phyloP scores from a whole-genome alignment of 2,113 vertebrate genomes.

The Furnarius figulus region DNA sequence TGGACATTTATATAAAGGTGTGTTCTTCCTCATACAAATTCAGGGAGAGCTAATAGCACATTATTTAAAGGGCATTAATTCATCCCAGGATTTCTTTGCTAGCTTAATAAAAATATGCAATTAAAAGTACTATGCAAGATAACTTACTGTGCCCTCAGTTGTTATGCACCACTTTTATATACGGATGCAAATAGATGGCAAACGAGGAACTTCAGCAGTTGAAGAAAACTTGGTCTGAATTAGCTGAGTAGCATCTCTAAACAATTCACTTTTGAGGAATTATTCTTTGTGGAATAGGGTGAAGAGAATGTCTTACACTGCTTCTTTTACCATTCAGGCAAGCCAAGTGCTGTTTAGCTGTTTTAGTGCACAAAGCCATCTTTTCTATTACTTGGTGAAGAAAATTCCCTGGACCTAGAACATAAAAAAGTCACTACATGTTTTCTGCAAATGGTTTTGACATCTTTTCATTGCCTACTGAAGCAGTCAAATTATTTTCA shows the following conservation, averaged over 20 bases:
- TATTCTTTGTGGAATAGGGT: not conserved
- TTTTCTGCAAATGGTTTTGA: not conserved
- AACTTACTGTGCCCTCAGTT: not conserved
- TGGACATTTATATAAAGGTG: too few relatives aligned
- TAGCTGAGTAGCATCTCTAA: not conserved
- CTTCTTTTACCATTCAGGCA: not conserved
- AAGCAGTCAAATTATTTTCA: not conserved
- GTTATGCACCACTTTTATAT: not conserved
- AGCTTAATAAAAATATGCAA: not conserved
- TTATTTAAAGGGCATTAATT: not conserved
- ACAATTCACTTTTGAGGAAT: not conserved
- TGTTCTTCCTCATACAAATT: not conserved
- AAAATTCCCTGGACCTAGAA: not conserved
- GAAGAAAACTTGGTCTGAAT: not conserved
- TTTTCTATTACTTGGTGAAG: not conserved
- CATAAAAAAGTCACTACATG: not conserved
- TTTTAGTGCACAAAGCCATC: not conserved
- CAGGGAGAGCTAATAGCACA: accelerated
- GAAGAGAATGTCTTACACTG: not conserved
- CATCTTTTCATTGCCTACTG: not conserved
- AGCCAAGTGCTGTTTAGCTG: not conserved
- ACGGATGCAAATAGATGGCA: not conserved
- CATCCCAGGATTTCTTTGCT: not conserved
- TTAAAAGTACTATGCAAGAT: not conserved
- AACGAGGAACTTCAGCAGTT: not conserved